Percentiles rank a stretch among this genome's conserved stretches.
These are phyloP conservation scores for Hybognathus amarus DNA, from an alignment of 2,797 vertebrate genomes.

Conservation along the genomic window DNA sequence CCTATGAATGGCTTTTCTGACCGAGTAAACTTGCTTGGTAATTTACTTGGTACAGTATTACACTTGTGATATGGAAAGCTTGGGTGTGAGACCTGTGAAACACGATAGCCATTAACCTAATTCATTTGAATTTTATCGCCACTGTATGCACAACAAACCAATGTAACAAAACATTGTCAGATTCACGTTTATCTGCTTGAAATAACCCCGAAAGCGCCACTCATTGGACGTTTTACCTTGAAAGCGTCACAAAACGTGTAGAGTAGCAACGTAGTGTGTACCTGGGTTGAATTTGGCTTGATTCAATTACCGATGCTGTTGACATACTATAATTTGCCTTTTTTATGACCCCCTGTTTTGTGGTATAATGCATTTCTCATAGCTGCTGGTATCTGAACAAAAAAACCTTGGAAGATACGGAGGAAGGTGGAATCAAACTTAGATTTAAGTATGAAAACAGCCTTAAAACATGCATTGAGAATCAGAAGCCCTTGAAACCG, in stretches of 20 bases:
- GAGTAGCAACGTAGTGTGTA: background rate
- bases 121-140: no score
- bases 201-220: background rate
- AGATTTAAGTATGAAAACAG: background rate
- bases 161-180: background rate
- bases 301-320: background rate
- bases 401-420: background rate
- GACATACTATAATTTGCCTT: background rate
- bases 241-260: background rate
- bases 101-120: background rate
- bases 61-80: no score
- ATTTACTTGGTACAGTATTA: no score
- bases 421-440: background rate
- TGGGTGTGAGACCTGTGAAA: no score
- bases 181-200: background rate
- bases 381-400: background rate
- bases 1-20: no score
- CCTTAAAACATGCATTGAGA: background rate
- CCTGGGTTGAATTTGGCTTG: background rate
- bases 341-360: background rate
- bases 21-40: no score
- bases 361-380: background rate
- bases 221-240: background rate
- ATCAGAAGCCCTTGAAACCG: constrained; percentile 27
- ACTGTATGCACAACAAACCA: background rate